These are phyloP conservation scores for Ptychochromis oligacanthus DNA, from an alignment of 2,113 vertebrate species.

Conservation along the genomic window DNA sequence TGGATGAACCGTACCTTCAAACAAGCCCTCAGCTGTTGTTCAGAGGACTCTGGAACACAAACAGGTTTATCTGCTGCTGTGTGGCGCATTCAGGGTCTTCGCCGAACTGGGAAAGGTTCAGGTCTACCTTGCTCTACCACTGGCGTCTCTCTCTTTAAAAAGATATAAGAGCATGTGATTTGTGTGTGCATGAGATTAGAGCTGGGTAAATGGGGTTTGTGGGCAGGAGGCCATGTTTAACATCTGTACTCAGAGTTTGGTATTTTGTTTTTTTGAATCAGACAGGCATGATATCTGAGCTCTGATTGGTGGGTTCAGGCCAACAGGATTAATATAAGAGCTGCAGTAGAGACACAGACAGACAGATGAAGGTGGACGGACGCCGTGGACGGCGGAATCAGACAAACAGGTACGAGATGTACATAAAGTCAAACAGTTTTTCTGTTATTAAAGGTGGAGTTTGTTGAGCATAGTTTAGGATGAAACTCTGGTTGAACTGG, in stretches of 20 bases:
- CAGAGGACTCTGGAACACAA: not conserved
- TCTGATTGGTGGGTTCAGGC: slow-evolving; percentile 59
- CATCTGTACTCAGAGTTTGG: slow-evolving; percentile 31
- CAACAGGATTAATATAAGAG: slow-evolving; percentile 17
- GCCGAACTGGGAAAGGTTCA: not conserved
- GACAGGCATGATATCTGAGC: slow-evolving; percentile 9
- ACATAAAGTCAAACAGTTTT: rapidly evolving
- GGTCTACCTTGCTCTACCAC: not conserved
- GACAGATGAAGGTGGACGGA: not conserved
- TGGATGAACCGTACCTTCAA: not conserved
- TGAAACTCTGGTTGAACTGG: no score
- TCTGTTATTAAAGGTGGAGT: not conserved
- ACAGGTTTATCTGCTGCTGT: not conserved
- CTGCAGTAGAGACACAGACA: not conserved
- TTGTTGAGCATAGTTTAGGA: not conserved
- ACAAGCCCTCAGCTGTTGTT: not conserved
- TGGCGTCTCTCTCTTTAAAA: not conserved
- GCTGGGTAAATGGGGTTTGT: not conserved
- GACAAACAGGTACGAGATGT: slow-evolving; percentile 2
- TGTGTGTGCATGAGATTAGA: not conserved
- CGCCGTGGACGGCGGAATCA: not conserved
- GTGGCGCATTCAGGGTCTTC: not conserved
- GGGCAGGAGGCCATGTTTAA: slow-evolving; percentile 16
- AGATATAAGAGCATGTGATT: not conserved
- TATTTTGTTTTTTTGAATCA: slow-evolving; percentile 34